phyloP scores from a whole-genome alignment of 2,113 vertebrate species.

The Dissostichus mawsoni region DNA sequence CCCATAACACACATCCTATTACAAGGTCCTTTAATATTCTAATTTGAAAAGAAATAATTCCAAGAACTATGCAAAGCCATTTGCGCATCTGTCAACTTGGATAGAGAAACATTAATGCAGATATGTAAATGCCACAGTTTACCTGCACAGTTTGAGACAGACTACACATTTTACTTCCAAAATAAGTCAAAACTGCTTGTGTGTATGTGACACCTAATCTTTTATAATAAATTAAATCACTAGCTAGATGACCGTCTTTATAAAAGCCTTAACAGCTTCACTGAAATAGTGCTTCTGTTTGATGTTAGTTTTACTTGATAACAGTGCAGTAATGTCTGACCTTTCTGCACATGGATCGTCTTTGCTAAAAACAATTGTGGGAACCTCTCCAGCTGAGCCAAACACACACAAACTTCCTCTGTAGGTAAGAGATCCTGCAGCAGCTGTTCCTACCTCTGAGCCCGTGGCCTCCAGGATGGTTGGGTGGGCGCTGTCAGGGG shows the following conservation, averaged over 20 bases:
- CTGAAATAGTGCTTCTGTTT: not conserved
- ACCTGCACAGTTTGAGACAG: too few species aligned
- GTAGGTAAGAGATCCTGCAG: not conserved
- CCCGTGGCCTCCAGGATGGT: slow-evolving; percentile 98
- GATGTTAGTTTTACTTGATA: not conserved
- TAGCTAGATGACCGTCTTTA: not conserved
- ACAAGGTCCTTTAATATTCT: too few species aligned
- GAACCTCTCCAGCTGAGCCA: slow-evolving; percentile 5
- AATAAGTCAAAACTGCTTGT: too few species aligned
- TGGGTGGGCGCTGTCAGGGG: slow-evolving; percentile 95
- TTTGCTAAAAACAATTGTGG: slow-evolving; percentile 6
- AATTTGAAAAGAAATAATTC: too few species aligned
- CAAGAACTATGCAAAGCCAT: too few species aligned
- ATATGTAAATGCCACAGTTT: too few species aligned
- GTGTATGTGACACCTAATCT: not conserved
- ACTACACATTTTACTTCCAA: too few species aligned
- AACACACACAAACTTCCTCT: slow-evolving; percentile 2
- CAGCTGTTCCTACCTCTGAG: slow-evolving; percentile 90
- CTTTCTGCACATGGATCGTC: not conserved
- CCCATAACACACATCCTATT: too few species aligned
- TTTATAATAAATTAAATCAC: not conserved
- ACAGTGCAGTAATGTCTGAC: not conserved
- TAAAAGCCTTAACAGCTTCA: not conserved
- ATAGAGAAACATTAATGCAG: too few species aligned
- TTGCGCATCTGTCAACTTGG: too few species aligned